Evolutionary conservation across 2,113 vertebrate species (phyloP).

Genomic region (Mus pahari): DNA sequence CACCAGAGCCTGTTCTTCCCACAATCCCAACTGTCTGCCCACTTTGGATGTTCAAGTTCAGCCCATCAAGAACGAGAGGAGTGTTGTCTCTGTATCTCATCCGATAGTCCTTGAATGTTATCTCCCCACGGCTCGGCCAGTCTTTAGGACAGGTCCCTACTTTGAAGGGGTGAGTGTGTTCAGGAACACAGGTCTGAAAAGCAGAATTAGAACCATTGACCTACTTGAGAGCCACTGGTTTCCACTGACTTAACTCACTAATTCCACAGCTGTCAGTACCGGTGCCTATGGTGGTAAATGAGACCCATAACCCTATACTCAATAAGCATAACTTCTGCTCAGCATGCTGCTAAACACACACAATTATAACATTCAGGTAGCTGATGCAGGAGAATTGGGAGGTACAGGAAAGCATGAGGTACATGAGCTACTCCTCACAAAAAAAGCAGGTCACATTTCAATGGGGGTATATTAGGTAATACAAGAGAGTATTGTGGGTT

Average conservation of each 20-base stretch:
- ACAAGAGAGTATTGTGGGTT: background rate
- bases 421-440: background rate
- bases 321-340: background rate
- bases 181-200: slow-evolving; percentile 86
- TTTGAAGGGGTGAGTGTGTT: slow-evolving; percentile 80
- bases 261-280: background rate
- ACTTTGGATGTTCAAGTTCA: slow-evolving; percentile 85
- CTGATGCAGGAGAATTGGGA: background rate
- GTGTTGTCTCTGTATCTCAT: slow-evolving; percentile 90
- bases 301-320: no score
- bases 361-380: background rate
- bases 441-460: background rate
- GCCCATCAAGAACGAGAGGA: slow-evolving; percentile 86
- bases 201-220: background rate
- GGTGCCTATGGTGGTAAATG: background rate
- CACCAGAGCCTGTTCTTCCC: slow-evolving; percentile 90
- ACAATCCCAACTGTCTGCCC: slow-evolving; percentile 91
- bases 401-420: background rate
- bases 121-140: slow-evolving; percentile 88
- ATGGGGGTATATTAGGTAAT: background rate
- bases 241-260: background rate
- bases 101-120: slow-evolving; percentile 87
- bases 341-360: background rate
- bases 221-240: background rate
- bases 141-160: slow-evolving; percentile 78